phyloP scores from a whole-genome alignment of 2,797 vertebrate species.

The Sebastes dallii region DNA sequence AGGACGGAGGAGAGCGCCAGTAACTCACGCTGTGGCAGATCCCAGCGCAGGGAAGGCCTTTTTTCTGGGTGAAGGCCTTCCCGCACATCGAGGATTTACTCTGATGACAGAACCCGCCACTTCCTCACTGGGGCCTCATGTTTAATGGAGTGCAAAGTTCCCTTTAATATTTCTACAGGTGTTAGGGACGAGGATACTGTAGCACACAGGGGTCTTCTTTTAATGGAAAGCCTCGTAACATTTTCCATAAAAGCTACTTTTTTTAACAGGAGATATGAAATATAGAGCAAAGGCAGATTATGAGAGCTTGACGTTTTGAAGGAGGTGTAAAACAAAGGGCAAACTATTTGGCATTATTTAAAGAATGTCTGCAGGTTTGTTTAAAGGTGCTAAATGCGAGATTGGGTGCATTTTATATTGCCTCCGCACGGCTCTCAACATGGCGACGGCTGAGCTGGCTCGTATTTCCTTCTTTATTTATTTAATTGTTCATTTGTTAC shows the following conservation, averaged over 20 bases:
- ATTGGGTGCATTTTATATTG: too few relatives aligned
- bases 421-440: too few relatives aligned
- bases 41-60: constrained; percentile 33
- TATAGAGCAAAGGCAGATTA: not conserved
- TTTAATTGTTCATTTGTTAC: too few relatives aligned
- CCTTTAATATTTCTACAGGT: constrained; percentile 71
- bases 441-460: too few relatives aligned
- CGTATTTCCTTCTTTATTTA: too few relatives aligned
- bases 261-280: constrained; percentile 11
- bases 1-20: constrained; percentile 46
- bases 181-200: constrained; percentile 17
- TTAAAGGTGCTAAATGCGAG: not conserved
- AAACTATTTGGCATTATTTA: not conserved
- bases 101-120: constrained; percentile 42
- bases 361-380: not conserved
- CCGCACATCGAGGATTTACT: constrained; percentile 54
- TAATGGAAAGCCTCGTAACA: constrained; percentile 29
- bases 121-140: constrained; percentile 46
- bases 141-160: constrained; percentile 71
- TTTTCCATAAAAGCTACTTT: constrained; percentile 32
- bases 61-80: constrained; percentile 43
- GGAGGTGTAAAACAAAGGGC: not conserved
- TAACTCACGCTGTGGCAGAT: constrained; percentile 59
- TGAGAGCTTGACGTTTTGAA: not conserved
- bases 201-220: constrained; percentile 33